Evolutionary conservation across 2,888 invertebrate species (phyloP).

Genomic region (Spisula subtruncata): DNA sequence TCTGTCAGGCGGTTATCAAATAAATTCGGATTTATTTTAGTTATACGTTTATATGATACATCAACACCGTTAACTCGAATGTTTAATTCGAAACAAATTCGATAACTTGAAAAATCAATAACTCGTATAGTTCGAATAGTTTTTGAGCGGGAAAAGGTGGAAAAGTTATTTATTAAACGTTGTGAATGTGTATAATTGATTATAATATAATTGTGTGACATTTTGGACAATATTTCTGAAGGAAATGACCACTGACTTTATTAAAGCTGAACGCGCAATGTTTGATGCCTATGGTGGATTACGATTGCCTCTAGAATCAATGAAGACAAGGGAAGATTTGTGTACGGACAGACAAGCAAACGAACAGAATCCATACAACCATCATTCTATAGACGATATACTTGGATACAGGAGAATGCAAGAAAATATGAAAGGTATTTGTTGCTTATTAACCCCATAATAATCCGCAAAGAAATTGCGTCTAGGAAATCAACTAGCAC

Average conservation of each 20-base stretch:
- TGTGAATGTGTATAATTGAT: background rate
- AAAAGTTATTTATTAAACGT: background rate
- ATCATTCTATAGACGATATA: slow-evolving; percentile 82
- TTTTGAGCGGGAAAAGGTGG: background rate
- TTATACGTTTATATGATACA: slow-evolving; percentile 45
- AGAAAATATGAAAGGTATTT: slow-evolving; percentile 72
- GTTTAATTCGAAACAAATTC: slow-evolving; percentile 36
- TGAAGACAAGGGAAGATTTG: slow-evolving; percentile 65
- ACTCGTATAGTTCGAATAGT: background rate
- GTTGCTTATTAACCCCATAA: background rate
- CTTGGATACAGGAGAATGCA: slow-evolving; percentile 75
- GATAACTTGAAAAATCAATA: background rate
- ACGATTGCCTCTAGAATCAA: slow-evolving; percentile 59
- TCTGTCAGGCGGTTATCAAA: slow-evolving; percentile 67
- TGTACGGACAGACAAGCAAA: slow-evolving; percentile 56
- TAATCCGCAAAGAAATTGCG: no score
- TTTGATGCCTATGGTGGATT: slow-evolving; percentile 64
- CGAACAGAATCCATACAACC: slow-evolving; percentile 70
- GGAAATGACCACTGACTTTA: slow-evolving; percentile 50
- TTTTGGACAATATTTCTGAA: slow-evolving; percentile 35
- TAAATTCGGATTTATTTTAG: slow-evolving; percentile 61
- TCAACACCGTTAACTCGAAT: slow-evolving; percentile 35
- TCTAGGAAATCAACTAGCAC: no score
- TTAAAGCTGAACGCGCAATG: slow-evolving; percentile 65
- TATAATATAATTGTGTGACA: background rate